Conservation (phyloP, 2,797 vertebrate species). For the Megaceryle alcyon region DNA sequence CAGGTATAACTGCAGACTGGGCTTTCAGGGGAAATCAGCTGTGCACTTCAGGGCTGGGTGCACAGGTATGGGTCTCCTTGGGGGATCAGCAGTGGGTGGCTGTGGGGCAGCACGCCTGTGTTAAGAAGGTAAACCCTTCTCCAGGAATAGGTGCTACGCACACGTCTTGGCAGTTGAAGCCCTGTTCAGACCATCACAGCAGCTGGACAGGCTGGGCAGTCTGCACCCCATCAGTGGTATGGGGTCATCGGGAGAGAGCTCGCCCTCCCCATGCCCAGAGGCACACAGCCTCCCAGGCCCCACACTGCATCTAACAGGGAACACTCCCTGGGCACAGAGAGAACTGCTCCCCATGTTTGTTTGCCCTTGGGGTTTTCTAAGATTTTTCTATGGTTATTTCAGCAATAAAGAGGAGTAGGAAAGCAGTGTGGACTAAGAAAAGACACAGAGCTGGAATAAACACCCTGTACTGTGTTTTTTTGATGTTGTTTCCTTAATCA, state of each 20-base stretch:
- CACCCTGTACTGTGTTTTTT: background rate
- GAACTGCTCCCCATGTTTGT: background rate
- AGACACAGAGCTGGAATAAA: background rate
- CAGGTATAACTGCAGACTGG: background rate
- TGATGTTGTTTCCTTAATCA: background rate
- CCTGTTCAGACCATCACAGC: background rate
- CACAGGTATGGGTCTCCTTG: background rate
- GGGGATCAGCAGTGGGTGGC: background rate
- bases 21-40: background rate
- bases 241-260: background rate
- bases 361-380: background rate
- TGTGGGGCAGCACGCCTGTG: fast-evolving
- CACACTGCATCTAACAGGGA: background rate
- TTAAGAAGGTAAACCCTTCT: background rate
- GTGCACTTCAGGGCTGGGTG: fast-evolving
- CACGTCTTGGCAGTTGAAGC: fast-evolving
- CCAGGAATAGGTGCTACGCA: background rate
- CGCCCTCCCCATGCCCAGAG: fast-evolving
- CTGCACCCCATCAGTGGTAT: fast-evolving
- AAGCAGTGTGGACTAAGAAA: background rate
- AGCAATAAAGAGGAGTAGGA: background rate
- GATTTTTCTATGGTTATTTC: background rate
- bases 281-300: fast-evolving
- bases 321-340: background rate
- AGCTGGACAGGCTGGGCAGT: fast-evolving